phyloP scores from a whole-genome alignment of 2,888 invertebrate genomes.

The Nasonia oneida region DNA sequence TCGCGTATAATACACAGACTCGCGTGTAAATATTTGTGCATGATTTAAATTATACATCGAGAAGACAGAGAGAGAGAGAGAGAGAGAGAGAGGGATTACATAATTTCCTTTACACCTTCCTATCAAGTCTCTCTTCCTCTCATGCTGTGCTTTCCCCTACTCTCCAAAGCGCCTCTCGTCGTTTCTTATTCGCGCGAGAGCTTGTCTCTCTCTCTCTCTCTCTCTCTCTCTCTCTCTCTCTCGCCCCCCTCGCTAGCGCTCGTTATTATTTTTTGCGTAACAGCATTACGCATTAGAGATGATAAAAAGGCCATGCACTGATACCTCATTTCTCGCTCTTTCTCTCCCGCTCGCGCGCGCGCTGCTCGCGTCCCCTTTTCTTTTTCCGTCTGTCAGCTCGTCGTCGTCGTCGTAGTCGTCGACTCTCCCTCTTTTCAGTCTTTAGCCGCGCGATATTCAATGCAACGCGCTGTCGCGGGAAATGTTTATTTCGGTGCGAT shows the following conservation, averaged over 20 bases:
- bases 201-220: not conserved
- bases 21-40: constrained; percentile 43
- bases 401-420: not conserved
- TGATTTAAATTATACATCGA: constrained; percentile 39
- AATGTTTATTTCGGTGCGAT: constrained; percentile 53
- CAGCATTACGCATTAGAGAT: constrained; percentile 70
- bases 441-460: constrained; percentile 30
- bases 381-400: constrained; percentile 24
- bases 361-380: not conserved
- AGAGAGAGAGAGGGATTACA: constrained; percentile 20
- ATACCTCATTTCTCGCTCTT: constrained; percentile 42
- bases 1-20: not conserved
- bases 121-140: constrained; percentile 45
- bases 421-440: constrained; percentile 18
- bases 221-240: not conserved
- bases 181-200: not conserved
- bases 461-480: constrained; percentile 15
- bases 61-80: no score
- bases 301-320: constrained; percentile 67
- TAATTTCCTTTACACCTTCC: constrained; percentile 57
- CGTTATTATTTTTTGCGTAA: constrained; percentile 72
- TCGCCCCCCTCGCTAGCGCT: constrained; percentile 36
- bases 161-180: not conserved
- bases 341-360: constrained; percentile 5
- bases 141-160: constrained; percentile 7